phyloP scores from a whole-genome alignment of 2,888 invertebrate species.

The Drosophila mulleri region DNA sequence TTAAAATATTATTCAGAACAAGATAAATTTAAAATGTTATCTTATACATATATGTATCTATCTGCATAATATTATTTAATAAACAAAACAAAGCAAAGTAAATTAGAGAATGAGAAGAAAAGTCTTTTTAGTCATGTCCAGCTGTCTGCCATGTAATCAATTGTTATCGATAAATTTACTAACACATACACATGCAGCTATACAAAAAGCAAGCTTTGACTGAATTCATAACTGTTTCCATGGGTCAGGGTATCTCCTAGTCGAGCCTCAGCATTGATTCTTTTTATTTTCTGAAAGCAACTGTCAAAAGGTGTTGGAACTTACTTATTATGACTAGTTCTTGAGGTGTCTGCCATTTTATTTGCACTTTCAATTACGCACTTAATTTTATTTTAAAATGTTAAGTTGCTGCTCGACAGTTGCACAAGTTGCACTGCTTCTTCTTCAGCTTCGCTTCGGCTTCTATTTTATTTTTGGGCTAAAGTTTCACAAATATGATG shows the following conservation, averaged over 20 bases:
- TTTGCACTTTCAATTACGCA: constrained; percentile 40
- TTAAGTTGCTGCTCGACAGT: constrained; percentile 26
- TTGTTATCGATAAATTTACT: too few relatives aligned
- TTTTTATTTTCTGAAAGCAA: not conserved
- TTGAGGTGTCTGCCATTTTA: constrained; percentile 13
- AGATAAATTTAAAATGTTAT: too few relatives aligned
- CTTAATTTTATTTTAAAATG: constrained; percentile 52
- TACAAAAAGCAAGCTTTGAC: too few relatives aligned
- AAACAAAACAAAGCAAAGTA: too few relatives aligned
- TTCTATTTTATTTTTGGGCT: not conserved
- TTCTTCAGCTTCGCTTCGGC: not conserved
- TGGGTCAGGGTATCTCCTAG: not conserved
- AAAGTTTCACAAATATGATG: constrained; percentile 59
- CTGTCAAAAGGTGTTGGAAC: constrained; percentile 26
- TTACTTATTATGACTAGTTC: constrained; percentile 22
- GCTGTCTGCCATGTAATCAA: too few relatives aligned
- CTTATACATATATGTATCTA: too few relatives aligned
- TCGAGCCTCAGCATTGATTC: not conserved
- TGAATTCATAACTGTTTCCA: too few relatives aligned
- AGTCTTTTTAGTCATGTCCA: too few relatives aligned
- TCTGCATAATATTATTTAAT: too few relatives aligned
- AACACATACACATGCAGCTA: too few relatives aligned
- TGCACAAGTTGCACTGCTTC: constrained; percentile 9
- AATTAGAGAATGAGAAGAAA: too few relatives aligned
- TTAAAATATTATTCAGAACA: too few relatives aligned